Conservation (phyloP, 2,888 invertebrate species). For the Luperina testacea region DNA sequence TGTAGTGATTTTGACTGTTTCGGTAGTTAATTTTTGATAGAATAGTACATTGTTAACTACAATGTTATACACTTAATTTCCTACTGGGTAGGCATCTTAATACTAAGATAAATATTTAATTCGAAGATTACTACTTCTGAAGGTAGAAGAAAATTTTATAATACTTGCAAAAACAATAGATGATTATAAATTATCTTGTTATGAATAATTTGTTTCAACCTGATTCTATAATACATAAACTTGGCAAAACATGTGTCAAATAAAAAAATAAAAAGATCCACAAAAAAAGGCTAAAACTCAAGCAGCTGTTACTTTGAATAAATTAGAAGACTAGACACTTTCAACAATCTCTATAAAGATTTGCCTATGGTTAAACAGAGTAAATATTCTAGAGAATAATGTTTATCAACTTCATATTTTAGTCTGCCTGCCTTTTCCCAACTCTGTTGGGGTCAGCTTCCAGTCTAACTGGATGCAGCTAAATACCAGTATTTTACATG, state of each 20-base stretch:
- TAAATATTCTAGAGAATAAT: neutral
- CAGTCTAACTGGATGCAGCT: too few relatives aligned
- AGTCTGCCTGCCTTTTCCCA: too few relatives aligned
- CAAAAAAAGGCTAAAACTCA: conserved; percentile 24
- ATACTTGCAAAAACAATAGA: conserved; percentile 11
- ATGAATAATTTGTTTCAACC: neutral
- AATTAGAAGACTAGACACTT: conserved; percentile 52
- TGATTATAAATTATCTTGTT: neutral
- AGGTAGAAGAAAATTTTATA: neutral
- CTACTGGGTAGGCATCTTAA: too few relatives aligned
- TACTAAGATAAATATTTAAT: neutral
- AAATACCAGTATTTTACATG: too few relatives aligned
- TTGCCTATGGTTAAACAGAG: neutral
- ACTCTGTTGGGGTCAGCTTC: too few relatives aligned
- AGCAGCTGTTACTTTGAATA: conserved; percentile 45
- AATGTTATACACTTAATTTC: neutral
- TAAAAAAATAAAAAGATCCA: conserved; percentile 17
- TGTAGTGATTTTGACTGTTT: neutral
- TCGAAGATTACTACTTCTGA: neutral
- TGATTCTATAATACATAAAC: conserved; percentile 6
- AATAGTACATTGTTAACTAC: neutral
- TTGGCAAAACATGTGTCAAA: neutral
- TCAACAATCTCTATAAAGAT: conserved; percentile 51
- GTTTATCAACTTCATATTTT: neutral
- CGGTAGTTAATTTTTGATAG: neutral